A percentile compares a stretch with the other conserved stretches of the same genome.
phyloP scores from a whole-genome alignment of 2,888 invertebrate genomes.

The Beris chalybata region DNA sequence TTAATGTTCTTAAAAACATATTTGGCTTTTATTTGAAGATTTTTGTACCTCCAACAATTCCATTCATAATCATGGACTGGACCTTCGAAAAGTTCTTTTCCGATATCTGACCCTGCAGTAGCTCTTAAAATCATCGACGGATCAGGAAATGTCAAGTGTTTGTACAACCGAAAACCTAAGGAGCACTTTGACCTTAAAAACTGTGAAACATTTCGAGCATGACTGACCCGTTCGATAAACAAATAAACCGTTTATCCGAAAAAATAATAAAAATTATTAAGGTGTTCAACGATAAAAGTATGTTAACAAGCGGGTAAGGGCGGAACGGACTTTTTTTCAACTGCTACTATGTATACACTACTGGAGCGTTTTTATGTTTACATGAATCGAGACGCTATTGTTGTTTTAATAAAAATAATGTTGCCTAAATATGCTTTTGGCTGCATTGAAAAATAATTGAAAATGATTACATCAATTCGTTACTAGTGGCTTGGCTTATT shows the following conservation, averaged over 20 bases:
- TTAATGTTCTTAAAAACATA: too few relatives aligned
- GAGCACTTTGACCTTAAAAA: neutral
- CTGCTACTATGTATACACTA: constrained; percentile 5
- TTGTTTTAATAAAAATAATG: neutral
- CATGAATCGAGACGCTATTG: neutral
- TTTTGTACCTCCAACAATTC: too few relatives aligned
- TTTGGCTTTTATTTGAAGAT: too few relatives aligned
- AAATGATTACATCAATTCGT: constrained; percentile 14
- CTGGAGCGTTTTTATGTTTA: constrained; percentile 5
- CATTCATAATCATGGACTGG: too few relatives aligned
- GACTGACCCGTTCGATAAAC: neutral
- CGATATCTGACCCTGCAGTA: too few relatives aligned
- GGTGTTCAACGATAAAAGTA: constrained; percentile 7
- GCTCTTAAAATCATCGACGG: neutral
- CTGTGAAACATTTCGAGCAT: neutral
- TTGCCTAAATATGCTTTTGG: neutral
- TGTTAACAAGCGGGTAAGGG: constrained; percentile 15
- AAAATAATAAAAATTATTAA: neutral
- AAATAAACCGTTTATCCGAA: neutral
- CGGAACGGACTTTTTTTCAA: neutral
- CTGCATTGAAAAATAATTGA: constrained; percentile 7
- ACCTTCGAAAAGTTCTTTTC: too few relatives aligned
- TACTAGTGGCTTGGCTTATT: neutral
- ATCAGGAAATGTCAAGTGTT: constrained; percentile 19
- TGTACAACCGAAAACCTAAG: neutral